Evolutionary conservation across 2,888 invertebrate species (phyloP), one percentile per base, ranked within the genome.

Genomic region (Hermodice carunculata): DNA sequence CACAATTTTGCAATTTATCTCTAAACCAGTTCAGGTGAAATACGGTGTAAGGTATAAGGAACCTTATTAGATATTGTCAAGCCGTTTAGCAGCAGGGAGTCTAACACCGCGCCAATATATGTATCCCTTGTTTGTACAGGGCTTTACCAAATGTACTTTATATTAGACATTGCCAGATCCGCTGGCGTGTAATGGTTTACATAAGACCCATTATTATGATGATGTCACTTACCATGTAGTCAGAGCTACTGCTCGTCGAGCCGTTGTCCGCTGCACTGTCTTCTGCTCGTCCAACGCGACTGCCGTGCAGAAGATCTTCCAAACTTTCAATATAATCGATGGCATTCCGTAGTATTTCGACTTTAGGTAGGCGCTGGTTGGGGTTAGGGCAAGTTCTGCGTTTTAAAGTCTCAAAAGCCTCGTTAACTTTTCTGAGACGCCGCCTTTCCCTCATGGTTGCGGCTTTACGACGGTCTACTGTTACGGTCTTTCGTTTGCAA

Each of bases 321-420:
- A 89, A 76, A 66, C 85, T 87, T 70, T 97, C 98, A 75, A 98
- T 98, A 85, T 98, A 98, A 79, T 98, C 98, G 81, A 99, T 99
- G 43, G 98, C 98, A 77, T 96, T 96, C 69, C 98, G 89, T 40
- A 99, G 89, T 73, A 99, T 98, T 87, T 99, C 98, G 70, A 99
- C 93, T 89, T 99, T 99, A 1, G 98, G 98, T 77, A 99, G 89
- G 60, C 98, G 89, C 79, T 98, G 98, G 81, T 95, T 96, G 0
- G 98, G 98, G 88, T 95, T 96, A 63, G 95, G 93, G 78, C 97
- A 94, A 0, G 98, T 96, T 61, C 98, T 88, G 79, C 94, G 90
- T 81, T 98, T 94, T 42, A 99, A 88, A 68, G 95, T 91, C 87
- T 99, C 98, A 86, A 98, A 99, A 0, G 98, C 98, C 86, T 99